Evolutionary conservation across 53 echinoderm and acorn worm species (phyloP).

Genomic region (Holothuria leucospilota): DNA sequence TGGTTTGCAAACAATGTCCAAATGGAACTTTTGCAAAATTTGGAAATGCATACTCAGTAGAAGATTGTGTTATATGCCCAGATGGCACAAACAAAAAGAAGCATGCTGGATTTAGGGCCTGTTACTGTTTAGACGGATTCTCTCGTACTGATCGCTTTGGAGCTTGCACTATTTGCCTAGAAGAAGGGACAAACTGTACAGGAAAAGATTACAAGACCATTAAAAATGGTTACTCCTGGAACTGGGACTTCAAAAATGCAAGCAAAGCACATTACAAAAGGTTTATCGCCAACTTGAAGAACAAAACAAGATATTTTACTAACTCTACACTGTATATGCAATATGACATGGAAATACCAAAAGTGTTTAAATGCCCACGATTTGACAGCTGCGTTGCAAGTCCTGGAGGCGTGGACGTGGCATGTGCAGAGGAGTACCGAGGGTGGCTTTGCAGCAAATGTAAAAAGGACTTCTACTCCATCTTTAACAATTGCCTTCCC

Average conservation of each 20-base stretch:
- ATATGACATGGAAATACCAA: background rate
- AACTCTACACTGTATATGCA: background rate
- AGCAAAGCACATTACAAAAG: background rate
- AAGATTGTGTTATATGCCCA: constrained; percentile 69
- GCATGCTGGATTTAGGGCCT: constrained; percentile 70
- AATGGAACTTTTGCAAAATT: constrained; percentile 57
- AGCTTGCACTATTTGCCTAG: constrained; percentile 41
- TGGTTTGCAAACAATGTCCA: constrained; percentile 35
- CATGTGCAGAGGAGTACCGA: background rate
- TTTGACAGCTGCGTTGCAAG: background rate
- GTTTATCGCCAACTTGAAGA: background rate
- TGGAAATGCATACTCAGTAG: constrained; percentile 2
- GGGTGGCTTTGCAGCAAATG: background rate
- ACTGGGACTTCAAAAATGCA: constrained; percentile 39
- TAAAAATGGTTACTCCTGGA: constrained; percentile 62
- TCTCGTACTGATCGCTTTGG: constrained; percentile 56
- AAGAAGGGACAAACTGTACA: constrained; percentile 46
- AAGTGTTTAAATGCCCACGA: background rate
- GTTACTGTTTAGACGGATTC: constrained; percentile 52
- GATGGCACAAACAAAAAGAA: constrained; percentile 57
- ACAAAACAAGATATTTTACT: background rate
- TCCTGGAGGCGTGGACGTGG: background rate
- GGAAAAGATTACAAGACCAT: constrained; percentile 49
- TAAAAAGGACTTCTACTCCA: background rate
- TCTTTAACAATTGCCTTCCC: background rate